Percentiles rank a stretch among this genome's conserved stretches.
Conservation (phyloP, 2,113 vertebrate species). For the Phyllopteryx taeniolatus region DNA sequence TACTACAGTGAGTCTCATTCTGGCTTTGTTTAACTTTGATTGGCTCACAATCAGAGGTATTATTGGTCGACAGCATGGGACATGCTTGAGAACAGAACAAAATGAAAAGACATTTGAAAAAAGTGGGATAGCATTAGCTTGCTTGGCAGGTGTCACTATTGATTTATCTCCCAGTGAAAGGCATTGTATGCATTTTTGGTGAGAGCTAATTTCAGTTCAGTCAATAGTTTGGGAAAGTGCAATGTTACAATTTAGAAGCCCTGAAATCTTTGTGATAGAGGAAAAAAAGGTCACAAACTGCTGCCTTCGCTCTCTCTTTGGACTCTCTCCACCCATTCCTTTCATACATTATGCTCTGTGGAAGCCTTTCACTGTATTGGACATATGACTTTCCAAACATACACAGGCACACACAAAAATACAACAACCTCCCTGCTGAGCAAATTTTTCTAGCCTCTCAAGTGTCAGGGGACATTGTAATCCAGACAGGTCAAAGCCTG, state of each 20-base stretch:
- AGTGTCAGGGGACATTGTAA: conserved; percentile 38
- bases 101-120: conserved; percentile 13
- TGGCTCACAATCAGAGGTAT: conserved; percentile 31
- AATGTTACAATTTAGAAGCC: too few species aligned
- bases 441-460: conserved; percentile 21
- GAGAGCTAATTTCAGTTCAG: not conserved
- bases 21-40: conserved; percentile 15
- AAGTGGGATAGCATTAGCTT: not conserved
- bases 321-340: not conserved
- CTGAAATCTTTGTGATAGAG: conserved; percentile 11
- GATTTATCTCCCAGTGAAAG: conserved; percentile 15
- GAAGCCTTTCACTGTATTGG: conserved; percentile 22
- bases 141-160: conserved; percentile 23
- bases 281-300: not conserved
- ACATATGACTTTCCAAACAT: conserved; percentile 7
- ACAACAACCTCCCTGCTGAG: conserved; percentile 7
- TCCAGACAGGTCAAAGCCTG: conserved; percentile 12
- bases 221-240: too few species aligned
- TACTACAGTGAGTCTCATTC: not conserved
- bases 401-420: not conserved
- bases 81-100: conserved; percentile 6
- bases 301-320: not conserved
- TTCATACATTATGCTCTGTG: too few species aligned
- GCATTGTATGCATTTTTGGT: conserved; percentile 5
- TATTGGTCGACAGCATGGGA: conserved; percentile 12